Percentiles rank a stretch among this genome's conserved stretches.
phyloP scores from a whole-genome alignment of 2,888 invertebrate genomes.

The Melanophora roralis region DNA sequence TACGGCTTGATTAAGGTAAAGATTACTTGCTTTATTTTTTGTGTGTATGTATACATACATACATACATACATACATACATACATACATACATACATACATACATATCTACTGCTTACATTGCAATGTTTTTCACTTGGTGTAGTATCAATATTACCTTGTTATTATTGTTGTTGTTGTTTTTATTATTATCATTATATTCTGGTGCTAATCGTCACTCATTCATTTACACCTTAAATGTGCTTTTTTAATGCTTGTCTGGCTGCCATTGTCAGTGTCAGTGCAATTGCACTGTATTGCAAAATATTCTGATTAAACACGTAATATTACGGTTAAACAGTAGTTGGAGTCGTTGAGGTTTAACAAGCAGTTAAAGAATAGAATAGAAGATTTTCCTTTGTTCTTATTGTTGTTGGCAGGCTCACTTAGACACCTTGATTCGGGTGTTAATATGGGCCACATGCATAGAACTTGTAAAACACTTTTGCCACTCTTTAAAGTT shows the following conservation, averaged over 20 bases:
- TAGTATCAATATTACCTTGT: slow-evolving; percentile 1
- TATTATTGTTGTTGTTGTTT: slow-evolving; percentile 22
- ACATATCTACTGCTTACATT: too few species aligned
- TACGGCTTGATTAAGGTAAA: too few species aligned
- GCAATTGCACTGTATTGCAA: neutral
- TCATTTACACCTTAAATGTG: slow-evolving; percentile 61
- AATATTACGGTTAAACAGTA: slow-evolving; percentile 46
- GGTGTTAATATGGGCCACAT: neutral
- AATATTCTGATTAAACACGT: slow-evolving; percentile 44
- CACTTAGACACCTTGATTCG: slow-evolving; percentile 22
- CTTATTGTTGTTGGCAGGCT: slow-evolving; percentile 2
- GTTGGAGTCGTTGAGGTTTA: slow-evolving; percentile 4
- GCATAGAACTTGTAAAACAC: slow-evolving; percentile 27
- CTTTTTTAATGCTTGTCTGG: slow-evolving; percentile 40
- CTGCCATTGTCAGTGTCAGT: neutral
- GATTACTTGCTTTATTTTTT: too few species aligned
- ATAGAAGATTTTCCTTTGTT: slow-evolving; percentile 29
- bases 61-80: too few species aligned
- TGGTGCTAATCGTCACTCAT: slow-evolving; percentile 63
- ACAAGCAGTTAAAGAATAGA: neutral
- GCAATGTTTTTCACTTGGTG: neutral
- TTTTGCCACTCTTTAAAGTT: slow-evolving; percentile 1
- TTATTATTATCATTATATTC: slow-evolving; percentile 58
- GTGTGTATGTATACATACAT: too few species aligned
- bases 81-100: too few species aligned